Evolutionary conservation across 2,888 invertebrate genomes (phyloP), one percentile per base, ranked within the genome.

Genomic region (Cepaea hortensis): DNA sequence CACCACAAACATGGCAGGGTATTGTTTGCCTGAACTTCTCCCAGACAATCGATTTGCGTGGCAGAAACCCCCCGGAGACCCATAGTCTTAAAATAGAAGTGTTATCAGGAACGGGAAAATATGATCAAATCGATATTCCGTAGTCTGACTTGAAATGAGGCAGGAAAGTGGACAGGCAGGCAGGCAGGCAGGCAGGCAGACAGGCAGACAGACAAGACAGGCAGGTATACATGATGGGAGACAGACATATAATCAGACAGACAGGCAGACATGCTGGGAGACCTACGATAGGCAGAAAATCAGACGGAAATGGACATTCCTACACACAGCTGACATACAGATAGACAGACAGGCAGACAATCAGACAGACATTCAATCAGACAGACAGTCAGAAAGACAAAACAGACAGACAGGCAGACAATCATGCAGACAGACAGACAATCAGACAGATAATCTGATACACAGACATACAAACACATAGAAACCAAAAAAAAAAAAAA

Each of bases 381-480:
- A 18, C 11, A 15, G 68, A 18, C 68, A 68, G 68, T 4, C 68
- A 68, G 68, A 68, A 5, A 68, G 68, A 68, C 68, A 35, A 68
- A 15, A 68, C 68, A 68, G 18, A 18, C 68, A 68, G 68, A 68
- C 11, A 68, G 68, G 4, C 11, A 68, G 68, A 68, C n/a, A 68
- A 6, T 11, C n/a, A 68, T 5, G 13, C n/a, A 68, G 11, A 68
- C 35, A 68, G 68, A 68, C 13, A 68, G 68, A 68, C n/a, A 18
- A 61, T 55, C 15, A 55, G 73, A 55, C 15, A 73, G 83, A 84
- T n/a, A 83, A 72, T 70, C 70, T 72, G 82, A 72, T 9, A 83
- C 48, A 83, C 46, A 84, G 75, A 84, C n/a, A 84, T 73, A 84
- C 55, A 84, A 61, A 73, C n/a, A 48, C 35, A 35, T 35, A 35